A percentile compares a stretch with the other conserved stretches of the same genome.
Evolutionary conservation across 1,140 invertebrate genomes (phyloP).

Genomic region (Cydia strobilella): DNA sequence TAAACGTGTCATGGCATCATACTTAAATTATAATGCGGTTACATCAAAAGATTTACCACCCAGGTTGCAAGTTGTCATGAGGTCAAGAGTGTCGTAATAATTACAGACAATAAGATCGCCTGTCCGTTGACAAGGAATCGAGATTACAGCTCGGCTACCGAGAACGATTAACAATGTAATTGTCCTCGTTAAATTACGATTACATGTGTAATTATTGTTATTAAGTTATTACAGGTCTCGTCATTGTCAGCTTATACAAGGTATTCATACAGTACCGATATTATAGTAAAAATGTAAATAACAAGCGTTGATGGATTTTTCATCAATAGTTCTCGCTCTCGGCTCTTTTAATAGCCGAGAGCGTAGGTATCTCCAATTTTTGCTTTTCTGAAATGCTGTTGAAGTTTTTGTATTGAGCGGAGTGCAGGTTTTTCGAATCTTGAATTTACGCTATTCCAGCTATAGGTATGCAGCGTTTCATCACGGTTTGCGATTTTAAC

Average conservation of each 20-base stretch:
- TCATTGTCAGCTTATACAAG: neutral
- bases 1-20: neutral
- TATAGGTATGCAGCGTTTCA: too few relatives aligned
- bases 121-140: slow-evolving; percentile 1
- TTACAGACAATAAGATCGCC: neutral
- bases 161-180: slow-evolving; percentile 24
- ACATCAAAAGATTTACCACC: neutral
- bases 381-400: too few relatives aligned
- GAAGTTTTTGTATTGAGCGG: too few relatives aligned
- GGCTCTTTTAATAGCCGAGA: too few relatives aligned
- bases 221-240: neutral
- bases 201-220: slow-evolving; percentile 10
- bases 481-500: too few relatives aligned
- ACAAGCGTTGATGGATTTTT: too few relatives aligned
- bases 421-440: too few relatives aligned
- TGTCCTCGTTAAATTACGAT: neutral
- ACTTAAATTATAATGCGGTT: neutral
- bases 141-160: slow-evolving; percentile 13
- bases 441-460: too few relatives aligned
- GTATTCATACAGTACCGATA: too few relatives aligned
- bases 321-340: too few relatives aligned
- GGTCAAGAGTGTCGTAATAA: slow-evolving; percentile 11
- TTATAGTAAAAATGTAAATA: too few relatives aligned
- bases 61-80: neutral
- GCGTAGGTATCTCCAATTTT: too few relatives aligned